phyloP scores from a whole-genome alignment of 1,140 invertebrate genomes.

The Zaprionus kolodkinae region DNA sequence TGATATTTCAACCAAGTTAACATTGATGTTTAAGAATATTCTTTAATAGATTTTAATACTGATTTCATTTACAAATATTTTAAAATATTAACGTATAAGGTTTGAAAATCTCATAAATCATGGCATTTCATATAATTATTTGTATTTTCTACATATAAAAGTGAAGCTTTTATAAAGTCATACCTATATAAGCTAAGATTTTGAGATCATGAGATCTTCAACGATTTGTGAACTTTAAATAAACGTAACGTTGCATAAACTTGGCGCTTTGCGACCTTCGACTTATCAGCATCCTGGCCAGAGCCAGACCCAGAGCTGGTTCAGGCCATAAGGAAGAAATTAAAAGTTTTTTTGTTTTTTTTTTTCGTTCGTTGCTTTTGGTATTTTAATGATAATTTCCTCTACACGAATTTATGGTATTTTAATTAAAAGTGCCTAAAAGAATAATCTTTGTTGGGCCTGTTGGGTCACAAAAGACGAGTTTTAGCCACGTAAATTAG shows the following conservation, averaged over 20 bases:
- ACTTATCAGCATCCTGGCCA: constrained; percentile 27
- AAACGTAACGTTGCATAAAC: neutral
- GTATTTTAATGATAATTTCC: constrained; percentile 81
- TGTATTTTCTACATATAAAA: neutral
- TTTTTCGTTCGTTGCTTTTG: constrained; percentile 33
- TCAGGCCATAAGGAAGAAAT: constrained; percentile 73
- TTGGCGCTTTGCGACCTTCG: constrained; percentile 18
- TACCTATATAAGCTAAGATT: neutral
- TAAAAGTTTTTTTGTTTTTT: constrained; percentile 50
- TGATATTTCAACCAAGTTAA: too few species aligned
- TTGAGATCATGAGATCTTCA: neutral
- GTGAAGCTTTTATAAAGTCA: neutral
- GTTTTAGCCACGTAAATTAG: constrained; percentile 76
- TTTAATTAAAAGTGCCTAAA: constrained; percentile 76
- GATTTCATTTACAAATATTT: too few species aligned
- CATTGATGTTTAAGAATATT: too few species aligned
- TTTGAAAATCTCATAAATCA: too few species aligned
- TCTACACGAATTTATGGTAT: constrained; percentile 79
- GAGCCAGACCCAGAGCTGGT: neutral
- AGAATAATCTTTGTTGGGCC: constrained; percentile 43
- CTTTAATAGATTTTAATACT: too few species aligned
- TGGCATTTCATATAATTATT: too few species aligned
- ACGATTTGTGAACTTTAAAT: neutral
- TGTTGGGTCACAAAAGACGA: constrained; percentile 57
- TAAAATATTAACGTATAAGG: too few species aligned